These are phyloP conservation scores for Drosophila tsacasi DNA, from an alignment of 1,140 invertebrate genomes.

Conservation along the genomic window DNA sequence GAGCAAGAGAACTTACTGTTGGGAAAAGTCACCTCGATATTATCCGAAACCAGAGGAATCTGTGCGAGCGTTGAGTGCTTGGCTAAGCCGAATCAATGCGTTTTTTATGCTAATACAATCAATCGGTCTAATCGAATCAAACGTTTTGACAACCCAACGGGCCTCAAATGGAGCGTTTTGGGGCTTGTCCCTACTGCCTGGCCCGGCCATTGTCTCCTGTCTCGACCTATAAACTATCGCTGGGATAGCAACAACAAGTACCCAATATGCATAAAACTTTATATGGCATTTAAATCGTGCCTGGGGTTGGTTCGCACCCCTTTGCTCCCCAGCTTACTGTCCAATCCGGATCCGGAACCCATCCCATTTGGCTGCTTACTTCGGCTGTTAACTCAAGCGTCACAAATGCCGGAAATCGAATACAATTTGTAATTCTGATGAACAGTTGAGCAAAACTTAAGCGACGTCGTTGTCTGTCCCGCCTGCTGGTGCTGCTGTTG, in stretches of 20 bases:
- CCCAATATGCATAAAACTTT: slow-evolving; percentile 80
- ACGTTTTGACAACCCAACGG: slow-evolving; percentile 73
- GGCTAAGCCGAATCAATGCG: slow-evolving; percentile 75
- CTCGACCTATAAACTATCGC: slow-evolving; percentile 53
- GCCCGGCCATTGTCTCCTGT: slow-evolving; percentile 19
- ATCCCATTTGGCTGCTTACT: slow-evolving; percentile 64
- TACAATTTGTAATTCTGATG: slow-evolving; percentile 85
- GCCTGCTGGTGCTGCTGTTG: slow-evolving; percentile 33
- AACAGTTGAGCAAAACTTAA: slow-evolving; percentile 79
- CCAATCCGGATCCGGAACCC: slow-evolving; percentile 15
- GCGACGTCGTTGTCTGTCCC: slow-evolving; percentile 47
- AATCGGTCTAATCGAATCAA: slow-evolving; percentile 81
- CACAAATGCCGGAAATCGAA: slow-evolving; percentile 85
- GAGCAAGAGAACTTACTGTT: no score
- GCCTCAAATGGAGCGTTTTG: slow-evolving; percentile 66
- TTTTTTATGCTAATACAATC: slow-evolving; percentile 80
- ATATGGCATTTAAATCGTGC: slow-evolving; percentile 78
- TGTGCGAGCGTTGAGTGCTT: slow-evolving; percentile 45
- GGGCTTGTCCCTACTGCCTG: slow-evolving; percentile 33
- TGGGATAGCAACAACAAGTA: slow-evolving; percentile 68
- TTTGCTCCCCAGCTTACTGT: slow-evolving; percentile 3
- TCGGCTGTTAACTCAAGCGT: slow-evolving; percentile 82
- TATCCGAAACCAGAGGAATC: slow-evolving; percentile 15
- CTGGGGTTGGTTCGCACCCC: slow-evolving; percentile 35
- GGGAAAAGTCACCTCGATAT: slow-evolving; percentile 32